Percentiles rank a stretch among this genome's conserved stretches.
phyloP scores from a whole-genome alignment of 1,140 invertebrate genomes.

The Bombus huntii region DNA sequence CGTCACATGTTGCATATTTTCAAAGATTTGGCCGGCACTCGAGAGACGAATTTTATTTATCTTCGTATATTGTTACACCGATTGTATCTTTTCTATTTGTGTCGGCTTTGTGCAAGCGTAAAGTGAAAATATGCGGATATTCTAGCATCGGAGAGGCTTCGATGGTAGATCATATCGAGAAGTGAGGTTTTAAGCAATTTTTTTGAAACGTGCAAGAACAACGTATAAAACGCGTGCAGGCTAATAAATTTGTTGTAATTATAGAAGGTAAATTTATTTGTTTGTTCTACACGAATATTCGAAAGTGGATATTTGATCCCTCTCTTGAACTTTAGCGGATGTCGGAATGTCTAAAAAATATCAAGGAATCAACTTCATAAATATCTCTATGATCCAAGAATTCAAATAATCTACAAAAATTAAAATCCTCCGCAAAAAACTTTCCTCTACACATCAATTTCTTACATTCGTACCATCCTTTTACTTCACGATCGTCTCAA shows the following conservation, averaged over 20 bases:
- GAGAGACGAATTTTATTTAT: not conserved
- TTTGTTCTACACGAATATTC: not conserved
- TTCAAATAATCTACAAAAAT: not conserved
- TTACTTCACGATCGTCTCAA: not conserved
- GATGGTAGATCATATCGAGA: conserved; percentile 5
- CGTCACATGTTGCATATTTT: not conserved
- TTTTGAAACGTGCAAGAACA: not conserved
- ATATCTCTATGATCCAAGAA: not conserved
- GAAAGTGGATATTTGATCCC: not conserved
- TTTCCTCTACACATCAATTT: not conserved
- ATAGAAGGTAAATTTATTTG: not conserved
- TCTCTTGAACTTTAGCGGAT: not conserved
- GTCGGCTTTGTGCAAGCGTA: not conserved
- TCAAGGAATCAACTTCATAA: not conserved
- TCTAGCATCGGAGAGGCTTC: not conserved
- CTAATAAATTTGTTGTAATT: not conserved
- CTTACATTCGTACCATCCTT: not conserved
- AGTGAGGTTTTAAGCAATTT: not conserved
- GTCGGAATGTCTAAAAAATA: not conserved
- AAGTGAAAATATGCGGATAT: not conserved
- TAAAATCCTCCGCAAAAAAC: not conserved
- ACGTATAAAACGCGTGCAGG: not conserved
- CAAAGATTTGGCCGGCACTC: not conserved
- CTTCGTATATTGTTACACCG: not conserved
- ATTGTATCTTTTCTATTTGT: not conserved